Evolutionary conservation across 2,113 vertebrate species (phyloP).

Genomic region (Boleophthalmus pectinirostris): DNA sequence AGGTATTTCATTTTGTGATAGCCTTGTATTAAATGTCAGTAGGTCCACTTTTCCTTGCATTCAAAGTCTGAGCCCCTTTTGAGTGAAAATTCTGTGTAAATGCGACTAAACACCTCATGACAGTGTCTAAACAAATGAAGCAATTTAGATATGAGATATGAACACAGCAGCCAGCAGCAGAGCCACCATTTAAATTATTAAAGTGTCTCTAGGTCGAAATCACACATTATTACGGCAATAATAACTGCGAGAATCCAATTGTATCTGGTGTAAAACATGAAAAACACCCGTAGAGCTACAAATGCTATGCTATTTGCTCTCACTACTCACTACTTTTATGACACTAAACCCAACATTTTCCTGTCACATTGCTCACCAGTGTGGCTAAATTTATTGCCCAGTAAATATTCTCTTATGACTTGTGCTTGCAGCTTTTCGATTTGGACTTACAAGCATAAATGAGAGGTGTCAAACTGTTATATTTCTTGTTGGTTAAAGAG

Average conservation of each 20-base stretch:
- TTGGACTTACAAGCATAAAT: slow-evolving; percentile 63
- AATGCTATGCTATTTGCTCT: slow-evolving; percentile 21
- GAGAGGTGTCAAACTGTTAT: slow-evolving; percentile 56
- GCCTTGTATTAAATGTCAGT: not conserved
- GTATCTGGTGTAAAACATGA: slow-evolving; percentile 24
- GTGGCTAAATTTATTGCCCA: slow-evolving; percentile 43
- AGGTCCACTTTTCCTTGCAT: not conserved
- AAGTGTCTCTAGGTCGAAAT: slow-evolving; percentile 30
- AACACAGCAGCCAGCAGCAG: slow-evolving; percentile 30
- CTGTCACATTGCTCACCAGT: slow-evolving; percentile 44
- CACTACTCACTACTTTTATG: slow-evolving; percentile 26
- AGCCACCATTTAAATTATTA: slow-evolving; percentile 50
- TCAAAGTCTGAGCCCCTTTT: not conserved
- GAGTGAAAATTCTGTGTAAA: slow-evolving; percentile 29
- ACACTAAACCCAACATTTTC: slow-evolving; percentile 43
- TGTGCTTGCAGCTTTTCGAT: slow-evolving; percentile 50
- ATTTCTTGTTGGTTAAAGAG: slow-evolving; percentile 62
- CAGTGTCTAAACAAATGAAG: slow-evolving; percentile 35
- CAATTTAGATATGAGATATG: slow-evolving; percentile 37
- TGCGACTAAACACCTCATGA: slow-evolving; percentile 34
- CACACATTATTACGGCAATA: slow-evolving; percentile 35
- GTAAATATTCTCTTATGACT: slow-evolving; percentile 51
- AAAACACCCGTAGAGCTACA: slow-evolving; percentile 27
- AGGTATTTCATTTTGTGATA: not conserved
- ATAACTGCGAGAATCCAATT: slow-evolving; percentile 25